Evolutionary conservation across 1,140 invertebrate species (phyloP), one percentile per base, ranked within the genome.

Genomic region (Drosophila ercepeae): DNA sequence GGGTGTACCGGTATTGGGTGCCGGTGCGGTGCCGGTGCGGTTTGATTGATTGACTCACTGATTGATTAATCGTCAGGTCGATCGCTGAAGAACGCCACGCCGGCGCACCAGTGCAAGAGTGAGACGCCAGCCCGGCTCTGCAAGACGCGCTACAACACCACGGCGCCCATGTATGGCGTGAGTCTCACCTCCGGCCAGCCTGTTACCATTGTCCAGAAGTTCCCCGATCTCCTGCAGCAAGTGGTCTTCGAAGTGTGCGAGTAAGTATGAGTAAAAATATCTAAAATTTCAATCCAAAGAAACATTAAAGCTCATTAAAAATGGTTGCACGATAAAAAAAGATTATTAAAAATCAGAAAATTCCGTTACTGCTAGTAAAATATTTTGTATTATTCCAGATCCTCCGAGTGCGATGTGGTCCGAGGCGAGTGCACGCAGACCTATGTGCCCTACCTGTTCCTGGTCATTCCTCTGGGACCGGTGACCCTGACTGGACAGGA

Each of bases 151-250:
- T 98, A 97, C 92, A 98, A 98, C 91, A 98, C 97, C 2, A 98
- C 97, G 27, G 97, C 97, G 8, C 97, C 97, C 2, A 97, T 97
- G 96, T 97, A 97, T 90, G 97, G 97, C 4, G 96, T 98, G 18
- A 97, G 96, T 18, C 92, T 98, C 4, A 98, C 97, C 2, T 97
- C 96, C 16, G 97, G 97, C 8, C 96, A 97, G 90, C 96, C 97
- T 1, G 97, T 98, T 50, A 97, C 97, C 25, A 98, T 98, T 72
- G 97, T 98, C 18, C 97, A 98, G 92, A 98, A 98, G 91, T 98
- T 98, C 89, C 97, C 97, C 2, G 97, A 98, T 92, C 93, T 98
- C n/a, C 91, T 98, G 27, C 97, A 98, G 89, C 97, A 98, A 93
- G 97, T 98, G 44, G 96, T 98, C 44, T 98, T 97, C 82, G 97